Evolutionary conservation across 2,888 invertebrate genomes (phyloP), one percentile per base, ranked within the genome.

Genomic region (Lepidocyrtinus sp.): DNA sequence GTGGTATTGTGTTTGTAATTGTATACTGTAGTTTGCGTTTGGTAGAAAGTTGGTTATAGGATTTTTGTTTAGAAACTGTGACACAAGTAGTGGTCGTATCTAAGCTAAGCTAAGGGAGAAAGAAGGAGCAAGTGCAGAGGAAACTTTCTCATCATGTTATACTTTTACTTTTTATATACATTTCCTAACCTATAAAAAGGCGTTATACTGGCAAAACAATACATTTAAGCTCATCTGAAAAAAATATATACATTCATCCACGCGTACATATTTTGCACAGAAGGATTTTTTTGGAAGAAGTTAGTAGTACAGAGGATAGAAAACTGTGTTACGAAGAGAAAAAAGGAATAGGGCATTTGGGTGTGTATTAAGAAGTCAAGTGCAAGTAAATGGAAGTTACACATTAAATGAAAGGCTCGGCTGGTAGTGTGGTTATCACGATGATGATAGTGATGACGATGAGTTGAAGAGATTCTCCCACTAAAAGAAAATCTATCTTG

Each of bases 91-190:
- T n/a, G n/a, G n/a, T n/a, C n/a, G n/a, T n/a, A n/a, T n/a, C n/a
- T n/a, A n/a, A n/a, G n/a, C n/a, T n/a, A n/a, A n/a, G n/a, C n/a
- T n/a, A n/a, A n/a, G 61, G 26, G 27, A 22, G 21, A 65, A 36
- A 27, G 19, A 59, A 55, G 21, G 78, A 78, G 78, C 78, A 78
- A 78, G 78, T 78, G 78, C 78, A 78, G 73, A 73, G 73, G 72
- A 73, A 72, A 45, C 64, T n/a, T 36, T 26, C n/a, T n/a, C n/a
- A n/a, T n/a, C n/a, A n/a, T n/a, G n/a, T n/a, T n/a, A n/a, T n/a
- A n/a, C n/a, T n/a, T n/a, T n/a, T n/a, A n/a, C n/a, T n/a, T n/a
- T n/a, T n/a, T n/a, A n/a, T n/a, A n/a, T n/a, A n/a, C n/a, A n/a
- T n/a, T n/a, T n/a, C n/a, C n/a, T n/a, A n/a, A n/a, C n/a, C n/a